phyloP scores from a whole-genome alignment of 2,888 invertebrate genomes.

The Caenorhabditis japonica region DNA sequence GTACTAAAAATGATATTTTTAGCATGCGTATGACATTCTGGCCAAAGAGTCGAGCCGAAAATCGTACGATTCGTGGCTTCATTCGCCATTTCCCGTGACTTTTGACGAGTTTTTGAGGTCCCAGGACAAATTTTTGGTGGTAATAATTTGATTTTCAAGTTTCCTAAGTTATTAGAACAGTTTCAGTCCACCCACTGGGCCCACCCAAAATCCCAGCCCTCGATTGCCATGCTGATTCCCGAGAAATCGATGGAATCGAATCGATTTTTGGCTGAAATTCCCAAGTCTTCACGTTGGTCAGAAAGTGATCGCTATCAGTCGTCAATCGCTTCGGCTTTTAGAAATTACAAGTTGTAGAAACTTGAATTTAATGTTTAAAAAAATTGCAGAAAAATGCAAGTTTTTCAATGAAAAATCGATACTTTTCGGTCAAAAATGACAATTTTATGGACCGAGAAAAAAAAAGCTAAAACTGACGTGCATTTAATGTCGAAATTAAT shows the following conservation, averaged over 20 bases:
- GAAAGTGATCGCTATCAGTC: constrained; percentile 48
- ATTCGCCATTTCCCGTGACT: constrained; percentile 51
- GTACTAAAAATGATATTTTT: background rate
- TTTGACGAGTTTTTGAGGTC: constrained; percentile 58
- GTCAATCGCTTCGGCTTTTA: constrained; percentile 28
- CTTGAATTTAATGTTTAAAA: background rate
- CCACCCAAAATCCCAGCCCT: constrained; percentile 45
- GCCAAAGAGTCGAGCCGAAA: constrained; percentile 36
- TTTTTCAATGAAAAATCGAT: too few species aligned
- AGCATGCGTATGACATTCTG: constrained; percentile 57
- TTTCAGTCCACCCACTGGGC: constrained; percentile 70
- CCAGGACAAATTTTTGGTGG: constrained; percentile 56
- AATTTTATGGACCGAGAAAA: too few species aligned
- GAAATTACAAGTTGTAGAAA: constrained; percentile 39
- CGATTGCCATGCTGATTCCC: constrained; percentile 18
- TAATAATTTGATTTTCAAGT: constrained; percentile 19
- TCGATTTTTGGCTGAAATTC: too few species aligned
- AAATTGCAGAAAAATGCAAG: too few species aligned
- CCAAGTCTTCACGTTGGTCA: constrained; percentile 20
- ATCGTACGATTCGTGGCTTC: constrained; percentile 60
- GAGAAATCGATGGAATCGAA: constrained; percentile 1
- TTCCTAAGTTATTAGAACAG: too few species aligned
- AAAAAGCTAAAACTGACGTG: too few species aligned
- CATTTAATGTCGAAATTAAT: too few species aligned
- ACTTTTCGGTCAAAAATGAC: too few species aligned